Evolutionary conservation across 35 echinoderm and acorn worm genomes (phyloP).

Genomic region (Acanthaster planci): DNA sequence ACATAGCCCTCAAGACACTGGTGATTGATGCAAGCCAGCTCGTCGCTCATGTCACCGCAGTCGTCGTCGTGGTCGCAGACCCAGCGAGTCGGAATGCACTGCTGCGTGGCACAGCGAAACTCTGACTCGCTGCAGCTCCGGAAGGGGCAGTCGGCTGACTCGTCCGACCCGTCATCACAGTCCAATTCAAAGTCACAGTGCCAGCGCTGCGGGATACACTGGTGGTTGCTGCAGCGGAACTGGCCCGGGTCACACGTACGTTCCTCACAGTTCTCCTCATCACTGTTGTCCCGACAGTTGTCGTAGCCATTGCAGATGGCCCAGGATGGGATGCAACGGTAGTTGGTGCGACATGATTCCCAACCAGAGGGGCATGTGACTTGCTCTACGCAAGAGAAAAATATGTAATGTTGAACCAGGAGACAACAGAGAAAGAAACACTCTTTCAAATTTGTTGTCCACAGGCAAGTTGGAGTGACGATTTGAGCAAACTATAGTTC

Average conservation of each 20-base stretch:
- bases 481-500: too few species aligned
- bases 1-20: background rate
- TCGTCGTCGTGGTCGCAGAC: conserved; percentile 74
- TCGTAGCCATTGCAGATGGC: conserved; percentile 62
- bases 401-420: background rate
- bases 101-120: conserved; percentile 44
- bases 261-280: conserved; percentile 72
- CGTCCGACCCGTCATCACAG: conserved; percentile 45
- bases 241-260: conserved; percentile 48
- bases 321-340: conserved; percentile 82
- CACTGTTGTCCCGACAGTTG: conserved; percentile 85
- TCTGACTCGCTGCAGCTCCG: conserved; percentile 44
- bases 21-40: conserved; percentile 32
- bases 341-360: conserved; percentile 66
- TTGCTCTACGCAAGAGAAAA: background rate
- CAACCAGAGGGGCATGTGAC: background rate
- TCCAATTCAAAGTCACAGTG: conserved; percentile 52
- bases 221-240: conserved; percentile 42
- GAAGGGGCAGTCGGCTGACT: conserved; percentile 10
- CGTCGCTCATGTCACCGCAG: conserved; percentile 63
- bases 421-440: background rate
- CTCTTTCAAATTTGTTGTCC: too few species aligned
- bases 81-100: conserved; percentile 54
- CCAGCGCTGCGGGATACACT: conserved; percentile 60
- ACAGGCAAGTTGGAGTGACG: too few species aligned